phyloP scores from a whole-genome alignment of 2,888 invertebrate genomes.

The Scaptodrosophila latifasciaeformis region DNA sequence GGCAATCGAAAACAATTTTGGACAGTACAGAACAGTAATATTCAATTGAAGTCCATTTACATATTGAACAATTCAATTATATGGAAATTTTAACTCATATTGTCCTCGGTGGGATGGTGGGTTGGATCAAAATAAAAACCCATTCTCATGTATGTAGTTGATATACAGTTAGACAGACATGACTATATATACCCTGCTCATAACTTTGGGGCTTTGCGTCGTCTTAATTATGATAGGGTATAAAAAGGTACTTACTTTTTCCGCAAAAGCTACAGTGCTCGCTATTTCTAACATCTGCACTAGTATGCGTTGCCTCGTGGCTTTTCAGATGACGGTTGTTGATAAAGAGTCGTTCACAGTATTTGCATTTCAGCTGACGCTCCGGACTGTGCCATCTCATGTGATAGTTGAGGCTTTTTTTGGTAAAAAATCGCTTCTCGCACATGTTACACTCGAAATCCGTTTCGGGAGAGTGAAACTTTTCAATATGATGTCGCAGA shows the following conservation, averaged over 20 bases:
- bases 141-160: too few species aligned
- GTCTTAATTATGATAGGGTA: too few species aligned
- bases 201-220: too few species aligned
- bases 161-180: too few species aligned
- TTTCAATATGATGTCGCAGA: constrained; percentile 64
- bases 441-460: constrained; percentile 66
- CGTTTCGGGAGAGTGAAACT: constrained; percentile 68
- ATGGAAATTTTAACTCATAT: too few species aligned
- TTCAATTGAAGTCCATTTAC: too few species aligned
- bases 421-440: constrained; percentile 69
- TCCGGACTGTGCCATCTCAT: constrained; percentile 71
- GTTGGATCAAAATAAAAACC: too few species aligned
- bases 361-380: constrained; percentile 59
- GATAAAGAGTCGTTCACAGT: constrained; percentile 69
- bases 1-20: too few species aligned
- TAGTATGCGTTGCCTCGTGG: constrained; percentile 65
- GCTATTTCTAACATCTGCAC: constrained; percentile 50
- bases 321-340: constrained; percentile 65
- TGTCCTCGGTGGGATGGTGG: too few species aligned
- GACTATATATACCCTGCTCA: too few species aligned
- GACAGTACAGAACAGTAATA: too few species aligned
- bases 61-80: too few species aligned
- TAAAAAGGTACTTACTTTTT: constrained; percentile 50
- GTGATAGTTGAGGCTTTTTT: constrained; percentile 69
- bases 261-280: constrained; percentile 68